Percentiles rank a stretch among this genome's conserved stretches.
Conservation (phyloP, 2,113 vertebrate genomes). For the Mola mola region DNA sequence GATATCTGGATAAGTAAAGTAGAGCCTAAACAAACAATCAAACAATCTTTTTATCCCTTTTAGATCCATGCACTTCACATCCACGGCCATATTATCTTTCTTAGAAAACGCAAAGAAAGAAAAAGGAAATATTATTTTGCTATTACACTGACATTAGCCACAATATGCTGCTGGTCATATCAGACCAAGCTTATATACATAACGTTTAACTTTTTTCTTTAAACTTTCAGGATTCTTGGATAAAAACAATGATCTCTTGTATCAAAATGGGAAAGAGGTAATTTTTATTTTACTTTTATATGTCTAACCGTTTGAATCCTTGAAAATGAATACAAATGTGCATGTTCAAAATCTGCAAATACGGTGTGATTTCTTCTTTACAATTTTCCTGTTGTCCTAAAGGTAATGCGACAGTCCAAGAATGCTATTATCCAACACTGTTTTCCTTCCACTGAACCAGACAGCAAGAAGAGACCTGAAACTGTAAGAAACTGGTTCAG, state of each 20-base stretch:
- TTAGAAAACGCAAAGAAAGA: too few relatives aligned
- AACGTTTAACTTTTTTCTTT: conserved; percentile 2
- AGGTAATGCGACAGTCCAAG: conserved; percentile 91
- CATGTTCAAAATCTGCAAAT: neutral
- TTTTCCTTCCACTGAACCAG: conserved; percentile 85
- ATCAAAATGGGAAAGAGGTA: conserved; percentile 95
- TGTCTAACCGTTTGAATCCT: too few relatives aligned
- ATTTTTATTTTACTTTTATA: too few relatives aligned
- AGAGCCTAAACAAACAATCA: too few relatives aligned
- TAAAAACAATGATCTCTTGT: conserved; percentile 97
- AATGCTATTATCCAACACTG: conserved; percentile 89
- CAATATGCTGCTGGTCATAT: too few relatives aligned
- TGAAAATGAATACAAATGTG: neutral
- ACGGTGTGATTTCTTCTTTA: neutral
- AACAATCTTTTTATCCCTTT: too few relatives aligned
- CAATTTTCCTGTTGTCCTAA: conserved; percentile 3
- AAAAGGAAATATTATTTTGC: too few relatives aligned
- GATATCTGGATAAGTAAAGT: too few relatives aligned
- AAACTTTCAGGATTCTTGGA: conserved; percentile 90
- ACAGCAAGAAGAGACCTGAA: conserved; percentile 90
- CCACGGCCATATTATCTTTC: too few relatives aligned
- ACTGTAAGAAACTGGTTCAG: conserved; percentile 83
- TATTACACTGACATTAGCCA: too few relatives aligned
- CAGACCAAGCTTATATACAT: too few relatives aligned
- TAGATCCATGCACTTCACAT: too few relatives aligned